Conservation (phyloP, 2,888 invertebrate species). For the Yponomeuta malinellus region DNA sequence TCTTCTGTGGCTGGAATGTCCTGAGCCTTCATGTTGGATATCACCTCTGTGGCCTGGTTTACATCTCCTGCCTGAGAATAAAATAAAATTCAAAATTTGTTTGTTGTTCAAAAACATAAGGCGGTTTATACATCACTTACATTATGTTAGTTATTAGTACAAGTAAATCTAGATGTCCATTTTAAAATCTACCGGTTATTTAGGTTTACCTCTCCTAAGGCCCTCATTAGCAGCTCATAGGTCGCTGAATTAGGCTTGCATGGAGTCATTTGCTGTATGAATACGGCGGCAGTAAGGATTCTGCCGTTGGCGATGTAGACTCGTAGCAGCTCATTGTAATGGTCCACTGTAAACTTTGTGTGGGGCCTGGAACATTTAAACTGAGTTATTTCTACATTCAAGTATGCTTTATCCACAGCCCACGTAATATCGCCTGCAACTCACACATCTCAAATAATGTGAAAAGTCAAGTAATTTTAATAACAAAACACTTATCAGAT, state of each 20-base stretch:
- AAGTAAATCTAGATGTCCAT: too few relatives aligned
- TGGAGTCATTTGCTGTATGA: constrained; percentile 64
- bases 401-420: too few relatives aligned
- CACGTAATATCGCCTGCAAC: too few relatives aligned
- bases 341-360: constrained; percentile 56
- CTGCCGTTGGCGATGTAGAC: constrained; percentile 76
- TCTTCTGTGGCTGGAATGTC: constrained; percentile 71
- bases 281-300: constrained; percentile 53
- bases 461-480: too few relatives aligned
- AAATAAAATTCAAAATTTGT: neutral
- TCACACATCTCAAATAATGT: too few relatives aligned
- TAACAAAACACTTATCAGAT: too few relatives aligned
- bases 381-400: neutral
- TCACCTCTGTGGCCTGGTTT: constrained; percentile 71
- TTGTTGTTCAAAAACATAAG: too few relatives aligned
- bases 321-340: constrained; percentile 74
- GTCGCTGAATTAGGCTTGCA: constrained; percentile 66
- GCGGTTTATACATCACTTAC: too few relatives aligned
- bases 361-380: constrained; percentile 40
- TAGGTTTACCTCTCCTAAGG: constrained; percentile 65
- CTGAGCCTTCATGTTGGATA: constrained; percentile 76
- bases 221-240: constrained; percentile 73
- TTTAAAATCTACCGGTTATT: too few relatives aligned
- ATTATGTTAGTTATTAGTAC: too few relatives aligned
- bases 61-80: constrained; percentile 69